Base-by-base conservation (phyloP, 2,797 vertebrate species). In the Sebastes iracundus region DNA sequence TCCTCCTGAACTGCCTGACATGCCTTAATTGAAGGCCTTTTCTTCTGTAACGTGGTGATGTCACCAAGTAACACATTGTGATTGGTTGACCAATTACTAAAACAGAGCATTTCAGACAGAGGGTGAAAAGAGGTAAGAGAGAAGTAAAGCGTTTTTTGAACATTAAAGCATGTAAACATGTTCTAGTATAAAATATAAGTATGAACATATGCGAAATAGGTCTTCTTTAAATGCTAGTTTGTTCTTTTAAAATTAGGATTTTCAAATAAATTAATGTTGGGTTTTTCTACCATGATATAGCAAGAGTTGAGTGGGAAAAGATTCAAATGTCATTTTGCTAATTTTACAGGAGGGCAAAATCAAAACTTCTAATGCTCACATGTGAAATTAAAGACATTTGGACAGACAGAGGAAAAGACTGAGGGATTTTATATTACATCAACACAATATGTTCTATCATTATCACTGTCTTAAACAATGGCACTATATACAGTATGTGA, bases 201-300 rank as follows among this genome's bases (percentile, higher is more conserved):
- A 46, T 46, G 16, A 0, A 46, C 3, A 42, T 42, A 16, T 6
- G 38, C 2, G 1, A 46, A 46, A 46, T 46, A 18, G 42, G 42
- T 7, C 14, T 46, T 42, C 14, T 42, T 42, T 62, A 53, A 33
- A 38, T 22, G 18, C 8, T 72, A 9, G 7, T 9, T 72, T 38
- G n/a, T 35, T n/a, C 13, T 49, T 72, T 74, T 23, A 55, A 23
- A 69, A 38, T 72, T 20, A 77, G 2, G 20, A 52, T 49, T 32
- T 27, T 56, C 1, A 67, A 14, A 60, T 32, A 2, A 65, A 77
- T 66, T 4, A 13, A 80, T 56, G 6, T 14, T 65, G 2, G 1
- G 35, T 35, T 65, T 79, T 79, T 33, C 3, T 42, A 35, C 1
- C 13, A 64, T 63, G 1, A 49, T 66, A 13, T 58, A 33, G 13